A percentile compares a stretch with the other conserved stretches of the same genome.
These are phyloP conservation scores for Hyposoter didymator DNA, from an alignment of 2,888 invertebrate species.

Conservation along the genomic window DNA sequence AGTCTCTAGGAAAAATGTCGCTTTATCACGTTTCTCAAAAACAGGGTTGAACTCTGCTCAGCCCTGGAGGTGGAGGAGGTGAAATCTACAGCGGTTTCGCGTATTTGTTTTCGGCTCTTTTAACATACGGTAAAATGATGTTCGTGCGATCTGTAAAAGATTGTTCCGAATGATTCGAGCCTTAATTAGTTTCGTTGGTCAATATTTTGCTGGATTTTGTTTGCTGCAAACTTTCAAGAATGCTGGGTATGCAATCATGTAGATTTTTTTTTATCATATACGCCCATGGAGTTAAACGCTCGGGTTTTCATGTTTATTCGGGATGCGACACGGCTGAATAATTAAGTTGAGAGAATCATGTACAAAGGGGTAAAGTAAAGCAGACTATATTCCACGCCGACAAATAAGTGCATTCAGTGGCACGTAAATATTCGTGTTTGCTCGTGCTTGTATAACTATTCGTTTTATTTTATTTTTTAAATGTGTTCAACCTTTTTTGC, in stretches of 20 bases:
- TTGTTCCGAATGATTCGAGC: background rate
- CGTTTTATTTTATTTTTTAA: slow-evolving; percentile 9
- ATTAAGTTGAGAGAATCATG: slow-evolving; percentile 11
- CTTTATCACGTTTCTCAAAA: slow-evolving; percentile 31
- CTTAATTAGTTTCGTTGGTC: background rate
- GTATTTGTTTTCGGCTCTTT: slow-evolving; percentile 15
- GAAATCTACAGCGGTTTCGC: slow-evolving; percentile 8
- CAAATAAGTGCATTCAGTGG: slow-evolving; percentile 5
- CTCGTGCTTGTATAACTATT: slow-evolving; percentile 17
- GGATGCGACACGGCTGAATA: slow-evolving; percentile 21
- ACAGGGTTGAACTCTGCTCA: slow-evolving; percentile 4
- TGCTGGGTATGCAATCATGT: background rate
- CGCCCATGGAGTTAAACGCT: background rate
- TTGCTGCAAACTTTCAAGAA: background rate
- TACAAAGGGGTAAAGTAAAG: slow-evolving; percentile 20
- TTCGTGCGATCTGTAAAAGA: background rate
- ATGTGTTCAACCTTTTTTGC: slow-evolving; percentile 7
- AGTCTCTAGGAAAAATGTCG: slow-evolving; percentile 26
- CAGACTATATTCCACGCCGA: background rate
- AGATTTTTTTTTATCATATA: background rate
- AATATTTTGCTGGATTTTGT: background rate
- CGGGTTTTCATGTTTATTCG: slow-evolving; percentile 3
- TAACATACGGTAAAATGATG: background rate
- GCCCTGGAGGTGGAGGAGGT: slow-evolving; percentile 3
- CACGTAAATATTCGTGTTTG: slow-evolving; percentile 30